phyloP scores from a whole-genome alignment of 1,140 invertebrate genomes.

The Orchestia grillus region DNA sequence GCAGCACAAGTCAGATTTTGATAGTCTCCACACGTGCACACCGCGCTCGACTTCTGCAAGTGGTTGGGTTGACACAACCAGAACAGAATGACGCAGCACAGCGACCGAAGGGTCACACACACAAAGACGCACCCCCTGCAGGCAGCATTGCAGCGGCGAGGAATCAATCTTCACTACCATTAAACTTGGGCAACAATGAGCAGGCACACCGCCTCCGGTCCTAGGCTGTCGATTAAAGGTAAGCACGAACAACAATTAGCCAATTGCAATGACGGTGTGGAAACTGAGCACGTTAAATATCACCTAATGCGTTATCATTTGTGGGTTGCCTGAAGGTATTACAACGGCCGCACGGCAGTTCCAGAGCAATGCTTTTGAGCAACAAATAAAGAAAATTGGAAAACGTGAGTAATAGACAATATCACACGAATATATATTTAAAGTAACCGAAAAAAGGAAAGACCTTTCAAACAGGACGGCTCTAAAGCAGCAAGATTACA shows the following conservation, averaged over 20 bases:
- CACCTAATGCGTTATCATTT: not conserved
- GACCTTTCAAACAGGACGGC: too few relatives aligned
- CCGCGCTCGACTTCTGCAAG: not conserved
- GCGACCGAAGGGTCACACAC: not conserved
- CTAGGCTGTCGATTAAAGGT: not conserved
- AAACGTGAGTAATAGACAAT: not conserved
- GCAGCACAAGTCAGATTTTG: not conserved
- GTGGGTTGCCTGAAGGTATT: not conserved
- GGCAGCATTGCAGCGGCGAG: not conserved
- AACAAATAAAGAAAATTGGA: not conserved
- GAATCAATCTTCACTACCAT: conserved; percentile 29
- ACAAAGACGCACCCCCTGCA: not conserved
- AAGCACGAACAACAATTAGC: conserved; percentile 7
- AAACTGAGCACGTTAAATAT: not conserved
- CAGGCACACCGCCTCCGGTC: not conserved
- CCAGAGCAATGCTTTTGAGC: not conserved
- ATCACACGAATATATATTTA: not conserved
- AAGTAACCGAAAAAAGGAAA: not conserved
- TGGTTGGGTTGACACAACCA: not conserved
- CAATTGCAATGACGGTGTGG: not conserved
- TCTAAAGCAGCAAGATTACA: not conserved
- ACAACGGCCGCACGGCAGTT: not conserved
- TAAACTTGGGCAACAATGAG: conserved; percentile 25
- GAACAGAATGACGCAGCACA: not conserved
- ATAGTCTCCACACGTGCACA: not conserved